Base-by-base conservation (phyloP, 2,797 vertebrate species). In the Fistularia tabacaria region DNA sequence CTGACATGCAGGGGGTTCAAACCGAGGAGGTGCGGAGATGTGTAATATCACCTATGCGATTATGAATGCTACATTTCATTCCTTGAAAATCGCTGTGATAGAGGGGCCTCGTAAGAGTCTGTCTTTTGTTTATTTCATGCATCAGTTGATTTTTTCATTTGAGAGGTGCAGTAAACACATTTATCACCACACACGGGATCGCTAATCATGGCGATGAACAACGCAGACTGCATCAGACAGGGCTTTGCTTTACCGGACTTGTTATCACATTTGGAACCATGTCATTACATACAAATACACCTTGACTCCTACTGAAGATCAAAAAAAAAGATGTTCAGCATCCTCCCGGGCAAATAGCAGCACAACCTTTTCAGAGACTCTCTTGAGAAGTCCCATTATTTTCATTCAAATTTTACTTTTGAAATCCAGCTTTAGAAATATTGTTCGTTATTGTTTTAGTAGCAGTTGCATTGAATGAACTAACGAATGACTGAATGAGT, bases 41-140 rank as follows among this genome's bases (percentile, higher is more conserved):
- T 70, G 55, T 74, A 51, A 42, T 46, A 10, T 46, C 44, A 66
- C 68, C 71, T 62, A 52, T 60, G 65, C 59, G 55, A 72, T 79
- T 79, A 73, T 71, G 59, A 76, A 71, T 64, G 54, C 46, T 60
- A 61, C 53, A 75, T 83, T 79, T 82, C 68, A 77, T 73, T 63
- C 49, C 51, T 49, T 72, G 59, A 36, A 83, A 81, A 84, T 78
- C 78, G 64, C 57, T 66, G 12, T 41, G 57, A 74, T 51, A 69
- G 51, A 67, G 61, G 71, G 71, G 50, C 62, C 38, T 43, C 51
- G 70, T 78, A 59, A 46, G 64, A 51, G 50, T 55, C 54, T 59
- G 46, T 48, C 69, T 74, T 82, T 84, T 82, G 78, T 87, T 83
- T 81, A 82, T 84, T 85, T 85, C 80, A 86, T 74, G 78, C 84